Conservation (phyloP, 2,797 vertebrate species). For the Enteromius mattozi region DNA sequence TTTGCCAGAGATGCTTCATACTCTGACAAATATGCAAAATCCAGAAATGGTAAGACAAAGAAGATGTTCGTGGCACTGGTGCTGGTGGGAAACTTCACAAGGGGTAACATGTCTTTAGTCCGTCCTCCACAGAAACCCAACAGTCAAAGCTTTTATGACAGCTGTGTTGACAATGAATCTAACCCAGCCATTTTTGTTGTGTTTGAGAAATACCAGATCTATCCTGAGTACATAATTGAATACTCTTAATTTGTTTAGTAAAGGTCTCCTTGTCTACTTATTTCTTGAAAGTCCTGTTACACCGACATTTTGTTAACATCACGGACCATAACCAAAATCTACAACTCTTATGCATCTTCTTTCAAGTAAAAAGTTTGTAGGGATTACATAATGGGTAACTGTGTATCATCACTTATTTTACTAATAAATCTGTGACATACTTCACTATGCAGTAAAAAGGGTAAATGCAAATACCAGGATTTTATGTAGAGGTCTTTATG, state of each 20-base stretch:
- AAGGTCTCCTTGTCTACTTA: not conserved
- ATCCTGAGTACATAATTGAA: constrained; percentile 90
- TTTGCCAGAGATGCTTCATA: constrained; percentile 90
- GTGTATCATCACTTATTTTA: not conserved
- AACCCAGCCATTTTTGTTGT: constrained; percentile 89
- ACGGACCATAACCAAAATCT: not conserved
- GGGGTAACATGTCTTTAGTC: constrained; percentile 72
- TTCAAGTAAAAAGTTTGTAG: not conserved
- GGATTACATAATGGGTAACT: not conserved
- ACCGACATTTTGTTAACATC: not conserved
- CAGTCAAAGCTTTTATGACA: constrained; percentile 79
- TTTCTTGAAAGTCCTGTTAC: not conserved
- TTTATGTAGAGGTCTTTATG: not conserved
- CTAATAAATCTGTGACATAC: not conserved
- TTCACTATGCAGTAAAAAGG: not conserved
- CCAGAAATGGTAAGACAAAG: not conserved
- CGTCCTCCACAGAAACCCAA: constrained; percentile 69
- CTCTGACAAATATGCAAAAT: constrained; percentile 79
- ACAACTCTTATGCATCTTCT: not conserved
- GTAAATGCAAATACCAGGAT: not conserved
- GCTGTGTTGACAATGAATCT: constrained; percentile 82
- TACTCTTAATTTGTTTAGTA: constrained; percentile 68
- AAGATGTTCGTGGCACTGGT: constrained; percentile 90
- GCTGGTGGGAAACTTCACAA: constrained; percentile 85
- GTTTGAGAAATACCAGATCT: constrained; percentile 93